Evolutionary conservation across 1,140 invertebrate species (phyloP), one percentile per base, ranked within the genome.

Genomic region (Chironomus striatipennis): DNA sequence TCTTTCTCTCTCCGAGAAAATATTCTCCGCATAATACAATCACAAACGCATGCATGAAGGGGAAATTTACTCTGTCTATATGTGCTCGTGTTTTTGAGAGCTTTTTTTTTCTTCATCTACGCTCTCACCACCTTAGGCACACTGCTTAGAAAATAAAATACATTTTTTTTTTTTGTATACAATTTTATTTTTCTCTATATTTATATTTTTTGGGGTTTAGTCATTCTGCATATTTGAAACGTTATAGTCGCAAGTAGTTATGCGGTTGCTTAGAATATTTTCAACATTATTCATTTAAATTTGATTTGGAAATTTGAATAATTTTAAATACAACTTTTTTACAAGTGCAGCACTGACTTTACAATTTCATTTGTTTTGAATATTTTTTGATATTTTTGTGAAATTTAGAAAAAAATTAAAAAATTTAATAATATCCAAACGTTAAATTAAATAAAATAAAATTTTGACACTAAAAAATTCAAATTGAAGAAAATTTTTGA

Each of bases 151-250:
- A 20, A 70, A 34, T 2, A 34, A 34, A 34, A 34, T n/a, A n/a
- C n/a, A n/a, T n/a, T 67, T n/a, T 67, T 65, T 17, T 15, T 47
- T 9, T 47, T 3, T 47, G 15, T 47, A 47, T 15, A 47, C 43
- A 47, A 47, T 47, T 15, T 57, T 57, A 15, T 57, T 57, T n/a
- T 57, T 57, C 47, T 57, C 47, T 34, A 34, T 34, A 57, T 57
- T 12, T n/a, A 57, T n/a, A 57, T 57, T 57, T 70, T 70, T 70
- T 70, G 17, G 65, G 65, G 65, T 70, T 70, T 21, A 70, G 65
- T 70, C 65, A 70, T 20, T 70, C 17, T 70, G 65, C 65, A 70
- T 70, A 70, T 70, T 70, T 70, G 65, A 70, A 70, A 18, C 17
- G 65, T 21, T 18, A 70, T 21, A 70, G 65, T 70, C 65, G 65